phyloP scores from a whole-genome alignment of 2,797 vertebrate species.

The Muraenolepis orangiensis region DNA sequence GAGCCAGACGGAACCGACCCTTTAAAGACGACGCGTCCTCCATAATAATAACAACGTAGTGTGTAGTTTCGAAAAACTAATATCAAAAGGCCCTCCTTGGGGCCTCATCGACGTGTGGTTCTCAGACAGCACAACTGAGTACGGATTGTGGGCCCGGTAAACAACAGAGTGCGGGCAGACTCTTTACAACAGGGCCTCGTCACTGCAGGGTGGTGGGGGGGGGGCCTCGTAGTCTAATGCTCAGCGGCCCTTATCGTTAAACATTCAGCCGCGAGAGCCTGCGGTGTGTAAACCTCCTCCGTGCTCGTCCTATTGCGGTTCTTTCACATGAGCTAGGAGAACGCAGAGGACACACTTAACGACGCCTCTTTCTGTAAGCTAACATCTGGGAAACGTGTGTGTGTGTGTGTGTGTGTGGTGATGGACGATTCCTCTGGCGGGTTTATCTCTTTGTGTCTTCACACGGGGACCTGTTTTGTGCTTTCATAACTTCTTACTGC shows the following conservation, averaged over 20 bases:
- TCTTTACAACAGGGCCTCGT: background rate
- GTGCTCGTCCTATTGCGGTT: background rate
- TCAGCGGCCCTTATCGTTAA: background rate
- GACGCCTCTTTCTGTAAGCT: background rate
- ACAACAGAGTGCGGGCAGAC: background rate
- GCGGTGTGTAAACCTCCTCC: background rate
- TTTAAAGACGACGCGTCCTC: too few relatives aligned
- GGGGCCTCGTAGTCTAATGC: background rate
- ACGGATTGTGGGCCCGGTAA: background rate
- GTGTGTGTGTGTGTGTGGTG: background rate
- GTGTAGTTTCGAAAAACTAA: too few relatives aligned
- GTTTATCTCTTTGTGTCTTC: background rate
- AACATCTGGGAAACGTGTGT: too few relatives aligned
- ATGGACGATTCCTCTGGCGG: background rate
- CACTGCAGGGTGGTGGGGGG: too few relatives aligned
- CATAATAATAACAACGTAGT: too few relatives aligned
- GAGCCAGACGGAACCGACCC: too few relatives aligned
- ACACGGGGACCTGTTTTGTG: background rate
- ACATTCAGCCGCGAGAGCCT: background rate
- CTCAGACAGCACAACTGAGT: background rate
- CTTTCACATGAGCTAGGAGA: background rate
- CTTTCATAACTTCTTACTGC: too few relatives aligned
- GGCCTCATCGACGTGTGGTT: too few relatives aligned
- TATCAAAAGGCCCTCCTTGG: too few relatives aligned
- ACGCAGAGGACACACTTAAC: background rate